These are phyloP conservation scores for Triops longicaudatus DNA, from an alignment of 1,140 invertebrate species.

Conservation along the genomic window DNA sequence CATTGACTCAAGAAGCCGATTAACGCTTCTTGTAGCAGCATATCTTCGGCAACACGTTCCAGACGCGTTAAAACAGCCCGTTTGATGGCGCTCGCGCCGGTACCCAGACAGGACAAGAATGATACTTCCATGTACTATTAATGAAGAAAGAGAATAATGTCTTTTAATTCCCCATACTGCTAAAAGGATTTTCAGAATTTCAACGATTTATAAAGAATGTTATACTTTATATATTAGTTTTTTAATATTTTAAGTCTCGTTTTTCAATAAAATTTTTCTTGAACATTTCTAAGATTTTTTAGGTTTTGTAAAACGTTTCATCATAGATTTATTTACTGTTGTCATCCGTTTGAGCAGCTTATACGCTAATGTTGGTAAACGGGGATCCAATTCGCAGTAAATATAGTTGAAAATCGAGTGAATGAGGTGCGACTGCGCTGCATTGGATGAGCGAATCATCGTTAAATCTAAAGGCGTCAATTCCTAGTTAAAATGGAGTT, in stretches of 20 bases:
- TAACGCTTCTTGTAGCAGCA: background rate
- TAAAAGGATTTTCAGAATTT: no score
- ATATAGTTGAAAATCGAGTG: background rate
- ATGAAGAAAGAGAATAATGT: background rate
- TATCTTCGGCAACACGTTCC: background rate
- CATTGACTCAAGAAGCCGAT: background rate
- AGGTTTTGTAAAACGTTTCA: no score
- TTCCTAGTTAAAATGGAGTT: background rate
- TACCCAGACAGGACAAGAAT: background rate
- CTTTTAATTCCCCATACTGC: no score
- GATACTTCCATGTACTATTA: background rate
- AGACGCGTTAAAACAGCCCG: background rate
- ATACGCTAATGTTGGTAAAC: background rate
- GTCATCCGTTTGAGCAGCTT: background rate
- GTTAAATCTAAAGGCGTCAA: background rate
- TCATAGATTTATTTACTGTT: background rate
- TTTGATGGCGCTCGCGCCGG: background rate
- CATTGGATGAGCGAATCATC: background rate
- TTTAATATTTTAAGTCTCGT: no score
- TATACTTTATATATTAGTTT: no score
- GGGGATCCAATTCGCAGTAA: background rate
- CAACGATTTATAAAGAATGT: no score
- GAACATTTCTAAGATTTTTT: no score
- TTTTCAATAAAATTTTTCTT: no score
- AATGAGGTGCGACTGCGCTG: background rate